phyloP scores from a whole-genome alignment of 2,113 vertebrate genomes.

The Vulpes lagopus region DNA sequence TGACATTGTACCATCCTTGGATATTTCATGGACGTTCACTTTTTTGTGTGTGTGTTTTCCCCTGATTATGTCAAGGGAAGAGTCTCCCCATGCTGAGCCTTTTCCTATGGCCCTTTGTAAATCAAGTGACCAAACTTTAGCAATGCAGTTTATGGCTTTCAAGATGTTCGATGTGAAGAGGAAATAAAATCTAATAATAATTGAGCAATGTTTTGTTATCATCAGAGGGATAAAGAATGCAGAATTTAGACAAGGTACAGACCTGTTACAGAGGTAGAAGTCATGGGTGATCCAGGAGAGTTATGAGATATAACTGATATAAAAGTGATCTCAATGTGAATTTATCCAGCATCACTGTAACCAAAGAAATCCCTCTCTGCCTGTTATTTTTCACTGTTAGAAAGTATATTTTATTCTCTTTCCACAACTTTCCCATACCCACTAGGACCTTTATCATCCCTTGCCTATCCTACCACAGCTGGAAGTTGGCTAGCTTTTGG shows the following conservation, averaged over 20 bases:
- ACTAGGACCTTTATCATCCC: neutral
- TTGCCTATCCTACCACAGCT: slow-evolving; percentile 71
- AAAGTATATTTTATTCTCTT: slow-evolving; percentile 56
- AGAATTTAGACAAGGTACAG: neutral
- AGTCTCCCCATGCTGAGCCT: neutral
- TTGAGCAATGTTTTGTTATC: neutral
- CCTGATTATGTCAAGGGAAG: neutral
- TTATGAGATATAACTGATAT: neutral
- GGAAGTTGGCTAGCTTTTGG: slow-evolving; percentile 82
- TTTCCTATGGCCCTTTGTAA: slow-evolving; percentile 26
- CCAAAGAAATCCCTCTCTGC: neutral
- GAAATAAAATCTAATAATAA: slow-evolving; percentile 44
- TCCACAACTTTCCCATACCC: slow-evolving; percentile 29
- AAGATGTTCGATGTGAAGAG: neutral
- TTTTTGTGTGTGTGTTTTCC: neutral
- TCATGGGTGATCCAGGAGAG: neutral
- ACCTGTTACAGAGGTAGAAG: neutral
- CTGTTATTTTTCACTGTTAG: neutral
- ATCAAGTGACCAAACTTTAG: neutral
- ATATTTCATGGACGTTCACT: neutral
- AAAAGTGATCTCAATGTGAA: neutral
- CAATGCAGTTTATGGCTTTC: slow-evolving; percentile 11
- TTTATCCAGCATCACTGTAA: neutral
- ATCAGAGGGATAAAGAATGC: neutral
- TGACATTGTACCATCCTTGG: neutral